Evolutionary conservation across 2,888 invertebrate species (phyloP).

Genomic region (Scaptomyza cyrtandrae): DNA sequence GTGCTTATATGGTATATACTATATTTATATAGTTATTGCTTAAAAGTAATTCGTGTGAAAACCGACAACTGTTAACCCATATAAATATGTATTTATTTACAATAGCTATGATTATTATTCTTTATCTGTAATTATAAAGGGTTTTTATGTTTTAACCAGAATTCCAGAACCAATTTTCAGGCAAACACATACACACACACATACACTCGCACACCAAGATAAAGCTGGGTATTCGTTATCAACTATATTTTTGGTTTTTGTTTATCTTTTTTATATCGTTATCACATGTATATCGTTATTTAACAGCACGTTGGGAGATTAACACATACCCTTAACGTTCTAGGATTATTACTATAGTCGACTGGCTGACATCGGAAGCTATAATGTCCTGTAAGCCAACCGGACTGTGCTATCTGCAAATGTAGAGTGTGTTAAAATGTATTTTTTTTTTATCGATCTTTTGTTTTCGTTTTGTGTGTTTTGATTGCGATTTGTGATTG

Average conservation of each 20-base stretch:
- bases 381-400: slow-evolving; percentile 98
- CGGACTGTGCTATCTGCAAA: slow-evolving; percentile 93
- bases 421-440: slow-evolving; percentile 69
- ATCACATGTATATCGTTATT: slow-evolving; percentile 53
- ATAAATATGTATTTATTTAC: slow-evolving; percentile 16
- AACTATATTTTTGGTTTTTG: background rate
- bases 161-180: slow-evolving; percentile 28
- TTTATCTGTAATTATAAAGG: background rate
- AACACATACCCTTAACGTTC: slow-evolving; percentile 93
- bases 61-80: slow-evolving; percentile 31
- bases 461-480: background rate
- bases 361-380: slow-evolving; percentile 98
- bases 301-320: slow-evolving; percentile 65
- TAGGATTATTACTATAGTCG: slow-evolving; percentile 96
- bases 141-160: slow-evolving; percentile 11
- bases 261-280: slow-evolving; percentile 39
- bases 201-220: slow-evolving; percentile 2
- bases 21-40: slow-evolving; percentile 22
- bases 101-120: slow-evolving; percentile 9
- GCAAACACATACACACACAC: slow-evolving; percentile 3
- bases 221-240: slow-evolving; percentile 24
- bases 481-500: slow-evolving; percentile 16
- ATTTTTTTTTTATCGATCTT: slow-evolving; percentile 25
- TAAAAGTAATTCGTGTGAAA: slow-evolving; percentile 7
- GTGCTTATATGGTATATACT: slow-evolving; percentile 9